Evolutionary conservation across 1,140 invertebrate species (phyloP), one percentile per base, ranked within the genome.

Genomic region (Drosophila santomea): DNA sequence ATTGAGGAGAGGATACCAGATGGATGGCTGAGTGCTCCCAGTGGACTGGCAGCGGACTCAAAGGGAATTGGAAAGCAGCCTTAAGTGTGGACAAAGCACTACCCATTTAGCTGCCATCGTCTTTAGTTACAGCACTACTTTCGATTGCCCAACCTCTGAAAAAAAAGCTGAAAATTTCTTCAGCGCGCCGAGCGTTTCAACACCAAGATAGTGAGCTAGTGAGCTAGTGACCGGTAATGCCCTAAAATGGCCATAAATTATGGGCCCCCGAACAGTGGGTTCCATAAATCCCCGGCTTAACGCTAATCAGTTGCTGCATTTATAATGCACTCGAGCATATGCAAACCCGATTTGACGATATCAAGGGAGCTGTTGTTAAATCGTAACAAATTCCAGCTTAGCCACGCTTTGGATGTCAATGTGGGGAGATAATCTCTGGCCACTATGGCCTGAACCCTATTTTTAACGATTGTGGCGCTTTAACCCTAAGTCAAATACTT

Each of bases 271-370:
- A 62, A 73, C 45, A 41, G 47, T 60, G 54, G 62, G 56, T 52
- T 51, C 68, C 82, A 85, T 85, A 85, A 86, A 86, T 86, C 83
- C 38, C n/a, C 35, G 56, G 78, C 78, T 86, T 61, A 85, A 61
- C 69, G 79, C 78, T 86, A 86, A 86, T 86, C 82, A 88, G 78
- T 78, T 86, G 78, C 39, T 78, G 74, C 83, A 82, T 81, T 86
- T 78, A 78, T 66, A 80, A 81, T 81, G 80, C 80, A 74, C 69
- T 82, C 56, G 43, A 58, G 50, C 63, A 55, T 45, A 59, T 20
- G 36, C 17, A 64, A 66, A 52, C 60, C 74, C 32, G 7, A 10
- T 3, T 32, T 2, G 32, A 32, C 8, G 32, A 71, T 69, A 47
- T 71, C 54, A 63, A 85, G 62, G 1, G 20, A 47, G 83, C 78